A percentile compares a stretch with the other conserved stretches of the same genome.
These are phyloP conservation scores for Cardinalis cardinalis DNA, from an alignment of 2,113 vertebrate species.

Conservation along the genomic window DNA sequence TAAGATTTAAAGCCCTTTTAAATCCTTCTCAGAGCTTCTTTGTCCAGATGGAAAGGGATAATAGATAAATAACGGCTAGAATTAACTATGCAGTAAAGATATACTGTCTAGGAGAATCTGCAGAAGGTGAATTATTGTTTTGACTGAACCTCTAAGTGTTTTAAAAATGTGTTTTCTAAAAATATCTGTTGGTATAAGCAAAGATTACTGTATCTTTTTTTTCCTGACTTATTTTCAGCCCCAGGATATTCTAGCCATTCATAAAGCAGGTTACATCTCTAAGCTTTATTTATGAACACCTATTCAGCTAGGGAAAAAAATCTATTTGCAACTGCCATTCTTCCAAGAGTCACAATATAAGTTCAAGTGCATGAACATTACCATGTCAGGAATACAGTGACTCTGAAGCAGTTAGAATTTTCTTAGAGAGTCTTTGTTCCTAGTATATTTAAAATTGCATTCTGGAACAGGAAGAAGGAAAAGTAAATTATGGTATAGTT, in stretches of 20 bases:
- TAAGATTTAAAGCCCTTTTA: conserved; percentile 11
- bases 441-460: conserved; percentile 11
- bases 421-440: neutral
- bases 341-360: neutral
- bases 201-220: neutral
- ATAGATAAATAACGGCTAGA: neutral
- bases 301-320: neutral
- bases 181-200: neutral
- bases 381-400: neutral
- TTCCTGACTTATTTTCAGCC: neutral
- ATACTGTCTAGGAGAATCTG: neutral
- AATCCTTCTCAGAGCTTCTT: neutral
- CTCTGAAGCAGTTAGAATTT: neutral
- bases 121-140: neutral
- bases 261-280: neutral
- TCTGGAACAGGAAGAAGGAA: neutral
- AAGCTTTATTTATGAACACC: neutral
- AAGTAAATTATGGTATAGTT: neutral
- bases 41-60: neutral
- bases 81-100: neutral
- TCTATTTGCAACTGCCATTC: neutral
- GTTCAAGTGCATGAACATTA: neutral
- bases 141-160: neutral
- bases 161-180: neutral
- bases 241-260: neutral